Evolutionary conservation across 2,113 vertebrate genomes (phyloP), one percentile per base, ranked within the genome.

Genomic region (Pardalotus punctatus): DNA sequence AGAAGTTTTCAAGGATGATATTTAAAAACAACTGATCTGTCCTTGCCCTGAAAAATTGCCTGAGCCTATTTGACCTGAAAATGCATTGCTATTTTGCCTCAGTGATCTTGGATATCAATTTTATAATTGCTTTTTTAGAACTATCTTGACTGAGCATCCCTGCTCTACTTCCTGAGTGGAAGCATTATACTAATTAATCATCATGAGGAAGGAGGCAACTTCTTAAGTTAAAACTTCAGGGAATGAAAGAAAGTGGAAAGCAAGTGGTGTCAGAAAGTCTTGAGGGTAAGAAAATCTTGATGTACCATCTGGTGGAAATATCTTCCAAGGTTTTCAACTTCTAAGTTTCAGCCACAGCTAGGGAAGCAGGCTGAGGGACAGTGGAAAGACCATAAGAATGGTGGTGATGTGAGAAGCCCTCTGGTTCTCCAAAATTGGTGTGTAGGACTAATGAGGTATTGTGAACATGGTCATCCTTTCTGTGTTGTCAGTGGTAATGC

Each of bases 401-500:
- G 12, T 24, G 14, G 4, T 77, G 17, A 12, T 48, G 14, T 3
- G 1, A 76, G 61, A 69, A 65, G 17, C 10, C 10, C 5, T 6
- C 28, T 64, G 19, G 4, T 60, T 86, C 16, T 61, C 40, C n/a
- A 12, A 15, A 72, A n/a, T 9, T 43, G 17, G 1, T 81, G 17
- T 51, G 16, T 70, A n/a, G 45, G 31, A 73, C 40, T 71, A 12
- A 33, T 27, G 77, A 58, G 11, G 7, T 45, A 14, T 22, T 56
- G 40, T 72, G 28, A 23, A 40, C 9, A 1, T 14, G 12, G 6
- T 53, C 3, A 2, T 67, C 28, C 17, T 31, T 23, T 77, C 40
- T 17, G 2, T 51, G 13, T 58, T 6, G 2, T 58, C 29, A 38
- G 10, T 40, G 3, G 0, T 38, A 54, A 54, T 22, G 15, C 40